Base-by-base conservation (phyloP, 2,113 vertebrate genomes). In the Lepus americanus region DNA sequence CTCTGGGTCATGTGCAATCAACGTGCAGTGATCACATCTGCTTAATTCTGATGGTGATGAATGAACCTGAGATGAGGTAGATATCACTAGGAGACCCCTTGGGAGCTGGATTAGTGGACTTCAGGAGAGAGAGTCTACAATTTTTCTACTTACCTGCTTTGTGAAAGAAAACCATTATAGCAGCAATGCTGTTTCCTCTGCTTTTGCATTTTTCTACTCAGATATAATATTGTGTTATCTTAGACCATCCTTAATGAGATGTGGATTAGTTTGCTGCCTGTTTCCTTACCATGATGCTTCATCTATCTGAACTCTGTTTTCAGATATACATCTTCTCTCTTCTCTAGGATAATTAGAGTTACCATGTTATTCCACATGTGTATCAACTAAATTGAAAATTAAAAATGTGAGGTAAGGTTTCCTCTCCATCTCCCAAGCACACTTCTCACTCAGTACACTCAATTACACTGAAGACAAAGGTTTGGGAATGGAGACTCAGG, bases 121-220 rank as follows among this genome's bases (percentile, higher is more conserved):
- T 90, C n/a, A 67, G 27, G 66, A 95, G 22, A 31, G 14, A 55
- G 63, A 92, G 59, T 91, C 61, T 85, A 53, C 22, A 79, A 27
- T 70, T 84, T 96, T 44, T 29, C 27, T 73, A 69, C n/a, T 84
- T 84, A 91, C 63, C 14, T 64, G 59, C 31, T 33, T 33, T 80
- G 17, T 49, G 39, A 1, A 74, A 83, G 49, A 59, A 90, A 22
- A 23, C 39, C 76, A 27, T 25, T 59, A 44, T 0, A 61, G 49
- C 25, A 79, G 84, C 5, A 49, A 89, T 76, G 20, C 51, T 83
- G 19, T 66, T 80, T 67, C 23, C 11, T 69, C 64, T n/a, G 23
- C 39, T 85, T 95, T 78, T 16, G 22, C 66, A 63, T 83, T 92
- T 79, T 97, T 20, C 31, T 63, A 10, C 55, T 91, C 8, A 11